phyloP scores from a whole-genome alignment of 2,797 vertebrate species.

The Tolypeutes matacus region DNA sequence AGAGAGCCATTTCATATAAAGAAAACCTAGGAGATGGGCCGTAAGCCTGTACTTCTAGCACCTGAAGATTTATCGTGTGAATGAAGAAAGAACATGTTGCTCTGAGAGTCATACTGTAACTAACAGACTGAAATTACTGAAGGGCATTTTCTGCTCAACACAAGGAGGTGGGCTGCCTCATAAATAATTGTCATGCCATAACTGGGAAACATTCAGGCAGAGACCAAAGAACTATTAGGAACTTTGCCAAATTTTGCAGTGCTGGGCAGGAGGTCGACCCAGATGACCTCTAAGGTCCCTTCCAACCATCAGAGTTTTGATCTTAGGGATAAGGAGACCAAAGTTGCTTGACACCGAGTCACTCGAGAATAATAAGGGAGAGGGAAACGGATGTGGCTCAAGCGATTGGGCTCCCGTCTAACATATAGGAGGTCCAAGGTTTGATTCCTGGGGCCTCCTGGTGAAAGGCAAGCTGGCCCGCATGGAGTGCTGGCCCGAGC shows the following conservation, averaged over 20 bases:
- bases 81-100: slow-evolving; percentile 1
- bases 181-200: neutral
- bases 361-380: neutral
- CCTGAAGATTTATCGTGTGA: neutral
- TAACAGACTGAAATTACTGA: neutral
- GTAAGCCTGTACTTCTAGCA: neutral
- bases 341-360: neutral
- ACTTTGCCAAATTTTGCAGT: neutral
- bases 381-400: too few species aligned
- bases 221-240: neutral
- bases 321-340: neutral
- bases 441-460: too few species aligned
- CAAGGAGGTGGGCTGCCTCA: neutral
- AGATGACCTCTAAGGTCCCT: slow-evolving; percentile 1
- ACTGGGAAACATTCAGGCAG: neutral
- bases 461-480: too few species aligned
- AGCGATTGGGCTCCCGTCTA: too few species aligned
- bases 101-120: slow-evolving; percentile 4
- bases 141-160: slow-evolving; percentile 56
- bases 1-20: neutral
- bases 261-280: neutral
- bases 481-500: too few species aligned
- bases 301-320: slow-evolving; percentile 5
- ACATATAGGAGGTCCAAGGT: too few species aligned
- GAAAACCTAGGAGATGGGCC: neutral